These are phyloP conservation scores for Pseudachorutes palmiensis DNA, from an alignment of 1,140 invertebrate genomes.

Conservation along the genomic window DNA sequence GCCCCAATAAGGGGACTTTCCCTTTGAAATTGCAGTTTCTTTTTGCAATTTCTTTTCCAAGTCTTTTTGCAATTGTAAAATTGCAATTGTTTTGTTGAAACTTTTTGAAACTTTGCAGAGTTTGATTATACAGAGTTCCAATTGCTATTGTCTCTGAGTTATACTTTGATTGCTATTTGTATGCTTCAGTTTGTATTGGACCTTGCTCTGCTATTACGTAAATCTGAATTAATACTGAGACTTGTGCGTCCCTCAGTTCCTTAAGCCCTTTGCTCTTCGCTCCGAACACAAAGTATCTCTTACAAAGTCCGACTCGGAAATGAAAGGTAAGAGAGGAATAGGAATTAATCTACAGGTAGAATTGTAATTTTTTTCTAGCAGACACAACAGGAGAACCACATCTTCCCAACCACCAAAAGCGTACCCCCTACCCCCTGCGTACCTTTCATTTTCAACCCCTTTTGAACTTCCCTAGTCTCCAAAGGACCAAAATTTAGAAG, in stretches of 20 bases:
- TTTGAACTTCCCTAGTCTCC: background rate
- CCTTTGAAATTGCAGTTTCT: no score
- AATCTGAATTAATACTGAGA: background rate
- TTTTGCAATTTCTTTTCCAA: no score
- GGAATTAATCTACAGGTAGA: constrained; percentile 11
- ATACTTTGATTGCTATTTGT: no score
- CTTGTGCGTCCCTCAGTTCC: background rate
- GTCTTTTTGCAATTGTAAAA: no score
- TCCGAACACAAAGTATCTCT: constrained; percentile 1
- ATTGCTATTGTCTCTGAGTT: background rate
- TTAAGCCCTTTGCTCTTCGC: background rate
- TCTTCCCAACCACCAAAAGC: constrained; percentile 2
- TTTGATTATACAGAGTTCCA: no score
- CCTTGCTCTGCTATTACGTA: no score
- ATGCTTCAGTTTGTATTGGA: no score
- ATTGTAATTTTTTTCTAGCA: background rate
- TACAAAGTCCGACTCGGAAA: constrained; percentile 9
- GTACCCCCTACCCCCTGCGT: background rate
- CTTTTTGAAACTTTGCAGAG: no score
- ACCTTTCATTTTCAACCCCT: constrained; percentile 8
- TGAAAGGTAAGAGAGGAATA: background rate
- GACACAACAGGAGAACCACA: background rate
- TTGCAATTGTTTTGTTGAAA: no score
- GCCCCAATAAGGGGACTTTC: no score
- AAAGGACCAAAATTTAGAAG: background rate